Evolutionary conservation across 2,113 vertebrate genomes (phyloP), one percentile per base, ranked within the genome.

Genomic region (Phylloscopus whistleri): DNA sequence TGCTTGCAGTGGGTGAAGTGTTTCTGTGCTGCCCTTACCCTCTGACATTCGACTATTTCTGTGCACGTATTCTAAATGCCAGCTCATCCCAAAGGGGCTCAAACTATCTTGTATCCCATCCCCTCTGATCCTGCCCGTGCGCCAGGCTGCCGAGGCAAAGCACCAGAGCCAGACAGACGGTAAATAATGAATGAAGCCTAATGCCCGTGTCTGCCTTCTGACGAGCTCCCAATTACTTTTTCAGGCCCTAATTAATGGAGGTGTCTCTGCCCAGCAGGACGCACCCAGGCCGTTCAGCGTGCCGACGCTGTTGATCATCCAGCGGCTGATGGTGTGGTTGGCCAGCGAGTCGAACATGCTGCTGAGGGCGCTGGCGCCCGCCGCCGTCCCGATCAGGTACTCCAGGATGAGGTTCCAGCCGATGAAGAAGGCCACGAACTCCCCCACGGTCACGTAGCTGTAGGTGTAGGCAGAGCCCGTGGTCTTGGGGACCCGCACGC

Each of bases 391-490:
- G 2, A 99, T 99, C 98, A 99, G 98, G 91, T 99, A 99, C 97
- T 99, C 99, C 97, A 99, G 97, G 89, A 99, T 99, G 95, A 99
- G 97, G 94, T 99, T 99, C 99, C 99, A 99, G 87, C 99, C 99
- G 0, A 99, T 99, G 97, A 99, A 99, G 85, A 99, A 99, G 0
- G 99, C 99, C 97, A 99, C 99, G 0, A 99, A 99, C 96, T 99
- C 99, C 10, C 99, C 99, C 2, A 99, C 99, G 0, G 99, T 99
- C 94, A 99, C 99, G 1, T 99, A 99, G 95, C 99, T 99, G 98
- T 99, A 99, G 80, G 99, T 99, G 97, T 99, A 99, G 70, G 99
- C 99, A 3, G 99, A 99, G 84, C 99, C 99, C 0, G 99, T 99
- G 27, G 99, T 99, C 96, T 99, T 99, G 6, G 99, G 99, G 8